These are phyloP conservation scores for Donacobius atricapilla DNA, from an alignment of 2,113 vertebrate genomes.

Conservation along the genomic window DNA sequence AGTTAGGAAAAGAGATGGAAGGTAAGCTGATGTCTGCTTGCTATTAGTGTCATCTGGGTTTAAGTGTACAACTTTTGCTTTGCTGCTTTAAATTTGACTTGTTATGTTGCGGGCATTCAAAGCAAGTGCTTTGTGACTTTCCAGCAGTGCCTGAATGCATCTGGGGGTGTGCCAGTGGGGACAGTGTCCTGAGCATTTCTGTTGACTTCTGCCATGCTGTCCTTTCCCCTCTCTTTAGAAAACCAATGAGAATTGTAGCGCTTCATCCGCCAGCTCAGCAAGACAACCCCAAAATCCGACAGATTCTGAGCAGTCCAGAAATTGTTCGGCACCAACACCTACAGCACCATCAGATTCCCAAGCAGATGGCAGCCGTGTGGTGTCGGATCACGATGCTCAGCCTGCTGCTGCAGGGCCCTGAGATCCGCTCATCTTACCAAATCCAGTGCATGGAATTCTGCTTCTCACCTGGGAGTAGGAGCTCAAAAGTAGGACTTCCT, in stretches of 20 bases:
- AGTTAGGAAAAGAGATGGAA: conserved; percentile 78
- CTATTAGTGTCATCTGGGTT: conserved; percentile 13
- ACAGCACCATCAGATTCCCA: conserved; percentile 34
- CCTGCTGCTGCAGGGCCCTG: conserved; percentile 42
- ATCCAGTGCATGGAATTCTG: conserved; percentile 65
- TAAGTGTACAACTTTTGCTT: conserved; percentile 21
- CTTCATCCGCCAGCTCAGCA: conserved; percentile 34
- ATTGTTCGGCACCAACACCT: conserved; percentile 43
- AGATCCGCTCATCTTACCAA: conserved; percentile 1
- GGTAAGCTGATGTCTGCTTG: conserved; percentile 71
- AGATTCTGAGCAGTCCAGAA: conserved; percentile 30
- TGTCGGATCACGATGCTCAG: neutral
- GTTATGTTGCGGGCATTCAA: neutral
- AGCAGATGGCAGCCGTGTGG: neutral
- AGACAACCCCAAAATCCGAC: neutral
- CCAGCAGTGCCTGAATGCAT: neutral
- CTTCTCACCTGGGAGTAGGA: conserved; percentile 53
- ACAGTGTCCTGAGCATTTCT: fast-evolving
- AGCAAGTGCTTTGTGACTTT: conserved; percentile 4
- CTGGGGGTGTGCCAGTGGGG: neutral
- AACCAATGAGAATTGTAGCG: conserved; percentile 62
- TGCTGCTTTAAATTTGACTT: conserved; percentile 12
- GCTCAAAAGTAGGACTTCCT: conserved; percentile 52
- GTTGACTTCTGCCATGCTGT: neutral
- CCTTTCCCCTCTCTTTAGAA: conserved; percentile 50